A percentile compares a stretch with the other conserved stretches of the same genome.
phyloP scores from a whole-genome alignment of 2,797 vertebrate species.

The Lepilemur septentrionalis region DNA sequence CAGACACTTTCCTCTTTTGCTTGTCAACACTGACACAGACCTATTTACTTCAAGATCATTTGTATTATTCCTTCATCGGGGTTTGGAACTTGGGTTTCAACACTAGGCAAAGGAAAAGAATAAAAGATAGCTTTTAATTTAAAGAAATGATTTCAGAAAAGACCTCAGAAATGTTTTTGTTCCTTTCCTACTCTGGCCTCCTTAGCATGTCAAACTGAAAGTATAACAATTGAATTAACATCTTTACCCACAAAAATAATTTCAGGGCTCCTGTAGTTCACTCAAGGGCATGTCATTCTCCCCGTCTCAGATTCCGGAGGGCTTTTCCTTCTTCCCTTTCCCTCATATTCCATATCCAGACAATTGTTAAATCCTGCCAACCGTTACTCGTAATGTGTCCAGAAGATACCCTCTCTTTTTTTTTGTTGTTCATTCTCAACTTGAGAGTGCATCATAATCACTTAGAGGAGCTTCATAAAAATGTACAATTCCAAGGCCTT shows the following conservation, averaged over 20 bases:
- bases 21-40: not conserved
- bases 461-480: not conserved
- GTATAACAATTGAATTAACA: not conserved
- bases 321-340: not conserved
- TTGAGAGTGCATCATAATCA: not conserved
- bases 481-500: not conserved
- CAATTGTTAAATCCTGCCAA: not conserved
- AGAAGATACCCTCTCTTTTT: not conserved
- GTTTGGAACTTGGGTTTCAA: not conserved
- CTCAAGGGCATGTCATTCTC: not conserved
- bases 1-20: not conserved
- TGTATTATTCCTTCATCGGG: not conserved
- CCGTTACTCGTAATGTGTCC: not conserved
- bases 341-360: not conserved
- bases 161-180: not conserved
- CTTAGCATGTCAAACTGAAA: not conserved
- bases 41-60: not conserved
- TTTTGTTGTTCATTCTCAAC: not conserved
- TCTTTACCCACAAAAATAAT: not conserved
- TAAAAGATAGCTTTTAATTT: not conserved
- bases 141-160: slow-evolving; percentile 7
- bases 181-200: not conserved
- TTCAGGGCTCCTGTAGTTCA: not conserved
- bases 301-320: not conserved
- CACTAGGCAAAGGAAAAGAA: not conserved